Base-by-base conservation (phyloP, 2,888 invertebrate species). In the Ennomos quercinarius region DNA sequence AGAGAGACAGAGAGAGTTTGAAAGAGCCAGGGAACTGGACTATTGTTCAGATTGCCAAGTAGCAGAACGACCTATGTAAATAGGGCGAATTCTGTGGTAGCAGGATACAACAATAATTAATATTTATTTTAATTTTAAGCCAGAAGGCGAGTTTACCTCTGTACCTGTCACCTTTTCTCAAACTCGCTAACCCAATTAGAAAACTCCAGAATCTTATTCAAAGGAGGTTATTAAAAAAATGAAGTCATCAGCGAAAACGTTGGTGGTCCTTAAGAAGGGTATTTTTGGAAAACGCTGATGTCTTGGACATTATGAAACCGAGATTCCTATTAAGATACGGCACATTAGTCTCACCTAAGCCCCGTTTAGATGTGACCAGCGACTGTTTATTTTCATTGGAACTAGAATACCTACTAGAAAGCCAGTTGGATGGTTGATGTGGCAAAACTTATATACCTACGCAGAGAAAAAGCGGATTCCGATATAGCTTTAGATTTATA, bases 271-370 rank as follows among this genome's bases (percentile, higher is more conserved):
- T 76, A 80, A 83, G 83, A 73, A 74, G 77, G 80, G 71, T 78
- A 80, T 79, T 83, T 85, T 90, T 82, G 85, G 81, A 86, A 88
- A 89, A 84, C 81, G 89, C 89, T 91, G 91, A 91, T 91, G 90
- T 86, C 83, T 82, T 81, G 84, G 86, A 86, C 87, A 86, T 89
- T 89, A 90, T 84, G 86, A 87, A 80, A 80, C 85, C 84, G 71
- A 87, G 91, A 91, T 91, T 88, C 84, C 90, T 89, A 91, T 91
- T 91, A 89, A 88, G 91, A 91, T 91, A 89, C 71, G 79, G 76
- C 73, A 84, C 87, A 90, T 90, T 89, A 89, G 89, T 86, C 86
- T 83, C 80, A 76, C 78, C 86, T 79, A 72, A 72, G 81, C 52
- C 66, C 55, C 74, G 77, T 86, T 88, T 72, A 57, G 56, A 61